These are phyloP conservation scores for Euclidia mi DNA, from an alignment of 2,888 invertebrate genomes.

Conservation along the genomic window DNA sequence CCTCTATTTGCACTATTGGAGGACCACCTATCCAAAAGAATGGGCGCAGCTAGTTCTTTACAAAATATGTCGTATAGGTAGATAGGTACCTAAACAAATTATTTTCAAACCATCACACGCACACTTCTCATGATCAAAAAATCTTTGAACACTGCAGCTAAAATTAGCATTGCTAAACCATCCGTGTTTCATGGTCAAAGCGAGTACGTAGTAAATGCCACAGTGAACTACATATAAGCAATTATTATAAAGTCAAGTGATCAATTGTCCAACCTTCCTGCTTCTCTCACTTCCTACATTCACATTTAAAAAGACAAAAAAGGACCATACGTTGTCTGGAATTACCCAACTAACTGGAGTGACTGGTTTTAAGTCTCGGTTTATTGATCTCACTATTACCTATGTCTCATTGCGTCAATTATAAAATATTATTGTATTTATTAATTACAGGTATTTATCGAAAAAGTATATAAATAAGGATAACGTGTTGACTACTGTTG, in stretches of 20 bases:
- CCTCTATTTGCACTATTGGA: too few relatives aligned
- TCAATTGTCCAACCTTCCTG: slow-evolving; percentile 65
- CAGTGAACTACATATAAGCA: slow-evolving; percentile 49
- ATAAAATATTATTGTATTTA: too few relatives aligned
- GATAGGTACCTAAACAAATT: not conserved
- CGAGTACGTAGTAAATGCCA: slow-evolving; percentile 75
- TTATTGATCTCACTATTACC: not conserved
- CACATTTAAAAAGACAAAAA: not conserved
- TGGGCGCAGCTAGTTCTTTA: too few relatives aligned
- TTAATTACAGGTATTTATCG: too few relatives aligned
- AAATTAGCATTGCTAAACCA: slow-evolving; percentile 74
- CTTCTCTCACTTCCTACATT: slow-evolving; percentile 55
- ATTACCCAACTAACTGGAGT: not conserved
- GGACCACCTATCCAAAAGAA: too few relatives aligned
- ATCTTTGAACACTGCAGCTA: slow-evolving; percentile 40
- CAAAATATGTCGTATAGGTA: too few relatives aligned
- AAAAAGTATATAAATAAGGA: too few relatives aligned
- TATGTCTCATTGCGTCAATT: not conserved
- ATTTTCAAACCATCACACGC: slow-evolving; percentile 9
- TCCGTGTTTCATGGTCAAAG: slow-evolving; percentile 77
- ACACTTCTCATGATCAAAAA: slow-evolving; percentile 39
- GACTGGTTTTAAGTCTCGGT: too few relatives aligned
- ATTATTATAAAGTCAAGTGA: slow-evolving; percentile 36
- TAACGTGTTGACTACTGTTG: too few relatives aligned
- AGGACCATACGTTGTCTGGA: not conserved